phyloP scores from a whole-genome alignment of 2,797 vertebrate genomes.

The Pagetopsis macropterus region DNA sequence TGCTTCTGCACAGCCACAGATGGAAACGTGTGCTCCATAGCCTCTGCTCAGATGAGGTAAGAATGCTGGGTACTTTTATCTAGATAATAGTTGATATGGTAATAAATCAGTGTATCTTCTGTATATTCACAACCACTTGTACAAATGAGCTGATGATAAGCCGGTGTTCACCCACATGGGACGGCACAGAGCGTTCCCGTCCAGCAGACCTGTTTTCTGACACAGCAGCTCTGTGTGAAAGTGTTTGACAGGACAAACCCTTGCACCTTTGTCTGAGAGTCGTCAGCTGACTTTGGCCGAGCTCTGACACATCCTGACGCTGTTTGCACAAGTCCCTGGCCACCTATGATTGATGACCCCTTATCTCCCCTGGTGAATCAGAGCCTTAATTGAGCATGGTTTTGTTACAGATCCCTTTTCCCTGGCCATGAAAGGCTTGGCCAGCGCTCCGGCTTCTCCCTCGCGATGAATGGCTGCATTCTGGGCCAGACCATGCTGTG shows the following conservation, averaged over 20 bases:
- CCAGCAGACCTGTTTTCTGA: slow-evolving; percentile 34
- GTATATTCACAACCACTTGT: not conserved
- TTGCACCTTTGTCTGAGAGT: slow-evolving; percentile 45
- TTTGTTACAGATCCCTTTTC: slow-evolving; percentile 61
- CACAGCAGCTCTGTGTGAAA: slow-evolving; percentile 44
- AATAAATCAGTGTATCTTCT: slow-evolving; percentile 2
- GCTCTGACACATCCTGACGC: slow-evolving; percentile 46
- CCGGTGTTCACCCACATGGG: not conserved
- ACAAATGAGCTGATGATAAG: slow-evolving; percentile 14
- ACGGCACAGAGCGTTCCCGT: slow-evolving; percentile 23
- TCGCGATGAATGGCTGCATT: slow-evolving; percentile 65
- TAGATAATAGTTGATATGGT: not conserved
- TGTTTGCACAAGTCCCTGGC: slow-evolving; percentile 51
- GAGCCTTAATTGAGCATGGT: slow-evolving; percentile 62
- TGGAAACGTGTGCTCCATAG: not conserved
- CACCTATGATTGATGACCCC: slow-evolving; percentile 71
- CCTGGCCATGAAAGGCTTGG: slow-evolving; percentile 75
- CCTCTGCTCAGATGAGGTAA: slow-evolving; percentile 4
- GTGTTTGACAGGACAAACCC: slow-evolving; percentile 28
- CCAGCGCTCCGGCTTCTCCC: slow-evolving; percentile 44
- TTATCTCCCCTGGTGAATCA: slow-evolving; percentile 69
- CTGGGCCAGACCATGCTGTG: slow-evolving; percentile 54
- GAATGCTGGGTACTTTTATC: not conserved
- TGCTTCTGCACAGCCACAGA: not conserved
- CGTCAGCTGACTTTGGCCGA: slow-evolving; percentile 54